Percentiles rank a stretch among this genome's conserved stretches.
These are phyloP conservation scores for Oligia strigilis DNA, from an alignment of 2,888 invertebrate genomes.

Conservation along the genomic window DNA sequence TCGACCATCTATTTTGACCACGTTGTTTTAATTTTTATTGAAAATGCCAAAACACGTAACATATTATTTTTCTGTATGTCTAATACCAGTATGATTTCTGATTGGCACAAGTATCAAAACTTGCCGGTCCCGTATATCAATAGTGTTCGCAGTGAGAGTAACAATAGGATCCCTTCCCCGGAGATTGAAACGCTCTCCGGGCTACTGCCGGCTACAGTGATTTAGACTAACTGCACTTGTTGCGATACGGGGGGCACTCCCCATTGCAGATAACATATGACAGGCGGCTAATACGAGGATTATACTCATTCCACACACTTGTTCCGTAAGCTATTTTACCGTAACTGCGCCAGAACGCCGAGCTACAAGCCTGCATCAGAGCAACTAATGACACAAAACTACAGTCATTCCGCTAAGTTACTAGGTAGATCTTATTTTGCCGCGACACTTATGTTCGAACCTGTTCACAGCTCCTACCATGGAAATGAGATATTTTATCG, in stretches of 20 bases:
- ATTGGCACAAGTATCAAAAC: conserved; percentile 77
- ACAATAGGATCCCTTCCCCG: conserved; percentile 81
- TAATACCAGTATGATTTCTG: not conserved
- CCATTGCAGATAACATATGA: conserved; percentile 80
- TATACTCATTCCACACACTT: conserved; percentile 78
- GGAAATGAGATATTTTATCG: conserved; percentile 74
- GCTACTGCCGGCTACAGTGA: conserved; percentile 82
- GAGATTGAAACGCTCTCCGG: conserved; percentile 83
- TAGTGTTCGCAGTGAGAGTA: conserved; percentile 70
- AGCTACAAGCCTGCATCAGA: conserved; percentile 46
- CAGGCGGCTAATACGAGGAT: conserved; percentile 82
- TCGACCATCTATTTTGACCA: not conserved
- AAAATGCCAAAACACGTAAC: not conserved
- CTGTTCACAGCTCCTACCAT: conserved; percentile 68
- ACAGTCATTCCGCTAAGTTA: conserved; percentile 57
- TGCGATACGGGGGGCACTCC: conserved; percentile 75
- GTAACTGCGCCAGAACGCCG: conserved; percentile 61
- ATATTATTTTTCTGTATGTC: not conserved
- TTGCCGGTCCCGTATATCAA: conserved; percentile 60
- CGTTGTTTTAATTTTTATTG: conserved; percentile 12
- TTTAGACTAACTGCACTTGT: conserved; percentile 89
- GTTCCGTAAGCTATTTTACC: conserved; percentile 68
- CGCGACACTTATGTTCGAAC: conserved; percentile 67
- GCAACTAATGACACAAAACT: conserved; percentile 57
- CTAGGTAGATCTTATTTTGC: conserved; percentile 49